Base-by-base conservation (phyloP, 2,888 invertebrate species). In the Acrobasis consociella region DNA sequence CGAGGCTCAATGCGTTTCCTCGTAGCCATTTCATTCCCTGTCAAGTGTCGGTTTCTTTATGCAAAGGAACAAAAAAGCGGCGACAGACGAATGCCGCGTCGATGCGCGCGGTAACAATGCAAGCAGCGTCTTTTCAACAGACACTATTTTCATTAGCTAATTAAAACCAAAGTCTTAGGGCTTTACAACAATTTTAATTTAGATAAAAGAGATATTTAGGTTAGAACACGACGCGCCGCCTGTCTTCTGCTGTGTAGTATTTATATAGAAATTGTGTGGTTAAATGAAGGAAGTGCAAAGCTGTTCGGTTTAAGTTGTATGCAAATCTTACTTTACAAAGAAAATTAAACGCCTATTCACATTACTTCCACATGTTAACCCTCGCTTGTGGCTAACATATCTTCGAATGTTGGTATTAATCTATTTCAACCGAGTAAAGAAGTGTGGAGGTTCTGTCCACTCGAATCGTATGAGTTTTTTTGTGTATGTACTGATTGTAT, bases 1-100 rank as follows among this genome's bases (percentile, higher is more conserved):
- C 39, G 11, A 16, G 38, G 60, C 38, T 38, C 50, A 16, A 42
- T 50, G 15, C 31, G 31, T 31, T 31, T 5, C 60, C 65, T 70
- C 46, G n/a, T 38, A 50, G 60, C 51, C 51, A 60, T 60, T 60
- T 42, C 51, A 51, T 42, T 61, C 63, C 56, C 58, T 73, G 73
- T 69, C 69, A 71, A 69, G 59, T 67, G 64, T 65, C 68, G 69
- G 71, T 72, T 80, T 77, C 78, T 81, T 78, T 81, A 72, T 73
- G 67, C 62, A 62, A 63, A 63, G 64, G 72, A 77, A 82, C 80
- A 81, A 82, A 80, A 77, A 79, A 73, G 64, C 64, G 65, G 70
- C 65, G 67, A 64, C 62, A 67, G 63, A 65, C 64, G 63, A 64
- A 64, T 42, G 56, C 42, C 42, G 5, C 56, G n/a, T 46, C 39